Evolutionary conservation across 2,113 vertebrate genomes (phyloP).

Genomic region (Dinomys branickii): DNA sequence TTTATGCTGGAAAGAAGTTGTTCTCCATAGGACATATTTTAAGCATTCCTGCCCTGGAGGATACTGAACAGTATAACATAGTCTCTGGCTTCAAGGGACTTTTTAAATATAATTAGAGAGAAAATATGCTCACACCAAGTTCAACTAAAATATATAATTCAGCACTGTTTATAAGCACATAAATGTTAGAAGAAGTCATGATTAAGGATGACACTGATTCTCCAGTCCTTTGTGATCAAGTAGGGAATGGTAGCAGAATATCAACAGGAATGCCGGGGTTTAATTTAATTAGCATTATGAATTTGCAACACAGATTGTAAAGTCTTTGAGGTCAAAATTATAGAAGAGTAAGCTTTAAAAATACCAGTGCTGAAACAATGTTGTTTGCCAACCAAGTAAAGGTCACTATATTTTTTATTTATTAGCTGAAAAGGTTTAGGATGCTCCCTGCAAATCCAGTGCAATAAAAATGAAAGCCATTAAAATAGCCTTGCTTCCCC

Average conservation of each 20-base stretch:
- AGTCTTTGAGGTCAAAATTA: constrained; percentile 58
- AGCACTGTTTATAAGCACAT: background rate
- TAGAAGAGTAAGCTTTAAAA: constrained; percentile 37
- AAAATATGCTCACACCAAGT: constrained; percentile 4
- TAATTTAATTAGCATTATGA: constrained; percentile 64
- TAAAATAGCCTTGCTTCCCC: constrained; percentile 60
- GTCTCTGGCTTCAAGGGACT: background rate
- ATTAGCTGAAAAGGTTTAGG: constrained; percentile 35
- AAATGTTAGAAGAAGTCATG: constrained; percentile 16
- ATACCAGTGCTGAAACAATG: constrained; percentile 17
- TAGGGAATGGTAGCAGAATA: background rate
- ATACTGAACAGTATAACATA: background rate
- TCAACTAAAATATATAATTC: constrained; percentile 50
- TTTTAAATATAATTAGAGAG: constrained; percentile 38
- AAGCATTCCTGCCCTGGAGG: background rate
- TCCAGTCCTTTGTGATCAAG: background rate
- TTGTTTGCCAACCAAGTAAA: constrained; percentile 54
- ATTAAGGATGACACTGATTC: constrained; percentile 18
- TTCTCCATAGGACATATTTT: background rate
- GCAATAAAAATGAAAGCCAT: constrained; percentile 64
- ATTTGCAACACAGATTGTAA: constrained; percentile 47
- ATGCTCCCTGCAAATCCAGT: constrained; percentile 17
- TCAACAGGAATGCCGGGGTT: constrained; percentile 3
- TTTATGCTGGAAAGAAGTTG: background rate
- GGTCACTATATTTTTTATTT: constrained; percentile 59